Percentiles rank a stretch among this genome's conserved stretches.
phyloP scores from a whole-genome alignment of 35 echinoderm and acorn worm species.

The Anneissia japonica region DNA sequence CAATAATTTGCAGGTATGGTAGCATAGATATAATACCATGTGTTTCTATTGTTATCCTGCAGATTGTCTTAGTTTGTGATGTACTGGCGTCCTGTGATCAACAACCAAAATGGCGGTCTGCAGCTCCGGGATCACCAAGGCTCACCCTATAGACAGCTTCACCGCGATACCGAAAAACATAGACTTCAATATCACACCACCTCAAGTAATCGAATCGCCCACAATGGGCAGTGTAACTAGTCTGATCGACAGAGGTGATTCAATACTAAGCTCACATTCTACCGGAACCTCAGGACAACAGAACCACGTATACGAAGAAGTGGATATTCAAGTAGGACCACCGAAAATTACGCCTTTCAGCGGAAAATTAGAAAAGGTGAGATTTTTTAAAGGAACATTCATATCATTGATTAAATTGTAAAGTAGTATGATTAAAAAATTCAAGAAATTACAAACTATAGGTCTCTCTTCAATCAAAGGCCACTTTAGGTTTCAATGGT shows the following conservation, averaged over 20 bases:
- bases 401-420: too few relatives aligned
- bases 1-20: too few relatives aligned
- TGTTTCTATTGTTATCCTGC: background rate
- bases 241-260: background rate
- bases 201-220: background rate
- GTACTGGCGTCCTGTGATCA: background rate
- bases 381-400: too few relatives aligned
- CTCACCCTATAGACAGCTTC: background rate
- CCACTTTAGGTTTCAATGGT: too few relatives aligned
- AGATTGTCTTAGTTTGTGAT: background rate
- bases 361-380: background rate
- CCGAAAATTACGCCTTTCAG: background rate
- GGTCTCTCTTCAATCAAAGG: too few relatives aligned
- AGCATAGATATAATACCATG: too few relatives aligned
- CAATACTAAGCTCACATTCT: background rate
- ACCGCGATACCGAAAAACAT: background rate
- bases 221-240: background rate
- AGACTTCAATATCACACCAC: background rate
- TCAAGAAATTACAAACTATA: too few relatives aligned
- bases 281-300: background rate
- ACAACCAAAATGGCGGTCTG: background rate
- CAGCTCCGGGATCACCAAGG: background rate
- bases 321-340: background rate
- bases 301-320: background rate
- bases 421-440: too few relatives aligned